Evolutionary conservation across 2,888 invertebrate genomes (phyloP).

Genomic region (Agrypnus murinus): DNA sequence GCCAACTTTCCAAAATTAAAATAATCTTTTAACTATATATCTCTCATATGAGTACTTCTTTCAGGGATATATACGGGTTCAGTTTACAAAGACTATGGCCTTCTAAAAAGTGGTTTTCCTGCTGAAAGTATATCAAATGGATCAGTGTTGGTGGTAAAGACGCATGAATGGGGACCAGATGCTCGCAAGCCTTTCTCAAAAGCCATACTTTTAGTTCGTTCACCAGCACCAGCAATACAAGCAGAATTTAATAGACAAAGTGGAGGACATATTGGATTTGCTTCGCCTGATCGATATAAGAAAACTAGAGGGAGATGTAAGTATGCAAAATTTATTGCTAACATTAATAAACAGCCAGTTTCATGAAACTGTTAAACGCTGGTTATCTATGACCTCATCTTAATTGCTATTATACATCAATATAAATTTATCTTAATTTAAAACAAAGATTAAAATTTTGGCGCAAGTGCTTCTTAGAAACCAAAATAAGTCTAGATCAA

Average conservation of each 20-base stretch:
- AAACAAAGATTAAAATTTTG: no score
- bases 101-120: slow-evolving; percentile 86
- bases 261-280: slow-evolving; percentile 87
- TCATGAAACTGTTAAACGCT: no score
- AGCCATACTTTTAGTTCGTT: slow-evolving; percentile 81
- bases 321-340: no score
- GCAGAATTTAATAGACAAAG: slow-evolving; percentile 88
- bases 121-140: slow-evolving; percentile 85
- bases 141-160: slow-evolving; percentile 85
- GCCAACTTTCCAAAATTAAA: no score
- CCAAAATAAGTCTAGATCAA: no score
- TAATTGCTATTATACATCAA: no score
- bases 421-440: no score
- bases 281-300: slow-evolving; percentile 79
- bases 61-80: slow-evolving; percentile 86
- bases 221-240: slow-evolving; percentile 82
- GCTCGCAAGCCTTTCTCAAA: slow-evolving; percentile 77
- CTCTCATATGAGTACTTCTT: no score
- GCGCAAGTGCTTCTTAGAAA: no score
- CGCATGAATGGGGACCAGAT: slow-evolving; percentile 81
- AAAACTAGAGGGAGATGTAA: slow-evolving; percentile 78
- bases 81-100: slow-evolving; percentile 87
- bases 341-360: no score
- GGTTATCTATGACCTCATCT: no score
- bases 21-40: no score